A percentile compares a stretch with the other conserved stretches of the same genome.
These are phyloP conservation scores for Pollenia griseotomentosa DNA, from an alignment of 2,888 invertebrate genomes.

Conservation along the genomic window DNA sequence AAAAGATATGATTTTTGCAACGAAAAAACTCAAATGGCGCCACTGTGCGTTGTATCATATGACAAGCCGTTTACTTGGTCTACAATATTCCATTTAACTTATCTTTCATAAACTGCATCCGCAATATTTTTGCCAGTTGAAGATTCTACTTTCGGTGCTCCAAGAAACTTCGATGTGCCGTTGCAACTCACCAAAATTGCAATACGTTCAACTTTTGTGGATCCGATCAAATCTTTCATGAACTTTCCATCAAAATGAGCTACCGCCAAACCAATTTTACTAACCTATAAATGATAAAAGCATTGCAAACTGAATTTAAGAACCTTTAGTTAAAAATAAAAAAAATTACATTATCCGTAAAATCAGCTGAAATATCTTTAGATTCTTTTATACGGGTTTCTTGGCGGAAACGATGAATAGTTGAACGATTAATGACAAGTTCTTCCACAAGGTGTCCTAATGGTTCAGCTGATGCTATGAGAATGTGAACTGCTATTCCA, in stretches of 20 bases:
- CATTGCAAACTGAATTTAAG: not conserved
- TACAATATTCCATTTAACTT: too few species aligned
- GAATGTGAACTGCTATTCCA: too few species aligned
- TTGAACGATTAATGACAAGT: constrained; percentile 32
- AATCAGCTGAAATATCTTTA: constrained; percentile 12
- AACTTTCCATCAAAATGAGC: constrained; percentile 31
- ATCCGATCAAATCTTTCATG: constrained; percentile 16
- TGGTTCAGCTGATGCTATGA: constrained; percentile 48
- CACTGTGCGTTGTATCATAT: constrained; percentile 43
- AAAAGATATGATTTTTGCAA: too few species aligned
- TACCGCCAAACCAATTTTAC: constrained; percentile 27
- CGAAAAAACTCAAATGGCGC: too few species aligned
- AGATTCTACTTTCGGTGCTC: constrained; percentile 22
- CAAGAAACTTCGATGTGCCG: constrained; percentile 28
- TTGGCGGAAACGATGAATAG: too few species aligned
- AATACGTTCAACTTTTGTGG: constrained; percentile 20
- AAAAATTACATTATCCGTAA: constrained; percentile 17
- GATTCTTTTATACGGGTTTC: too few species aligned
- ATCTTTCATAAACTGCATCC: too few species aligned
- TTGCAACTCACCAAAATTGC: constrained; percentile 25
- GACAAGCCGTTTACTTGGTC: not conserved
- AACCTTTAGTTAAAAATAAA: too few species aligned
- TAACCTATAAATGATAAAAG: constrained; percentile 14
- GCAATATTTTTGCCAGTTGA: not conserved
- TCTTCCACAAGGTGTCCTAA: constrained; percentile 51